Base-by-base conservation (phyloP, 1,140 invertebrate species). In the Heliothis virescens region DNA sequence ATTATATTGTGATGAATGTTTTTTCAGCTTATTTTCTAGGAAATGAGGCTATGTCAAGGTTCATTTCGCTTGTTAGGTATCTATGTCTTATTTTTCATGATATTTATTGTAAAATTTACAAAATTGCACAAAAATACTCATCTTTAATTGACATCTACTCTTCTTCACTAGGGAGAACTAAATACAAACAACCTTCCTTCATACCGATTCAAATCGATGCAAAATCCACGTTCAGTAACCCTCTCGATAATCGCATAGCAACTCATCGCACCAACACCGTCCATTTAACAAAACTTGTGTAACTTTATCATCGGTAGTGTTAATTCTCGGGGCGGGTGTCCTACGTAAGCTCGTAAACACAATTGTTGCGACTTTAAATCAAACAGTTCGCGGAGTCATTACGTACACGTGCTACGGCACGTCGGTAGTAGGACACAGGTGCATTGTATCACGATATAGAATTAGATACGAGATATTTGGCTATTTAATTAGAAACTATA, bases 281-380 rank as follows among this genome's bases (percentile, higher is more conserved):
- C 65, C 65, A 69, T 69, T 69, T 76, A 76, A 76, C 59, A 52
- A 52, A 76, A 76, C 74, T 76, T 76, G 21, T 50, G 59, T 76
- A 63, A n/a, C 16, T 74, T 74, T 63, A 65, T 76, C 74, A 75
- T 75, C 59, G 73, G 74, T 76, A 76, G 74, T 74, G 72, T 59
- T 76, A 76, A 76, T 63, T 76, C 60, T 3, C 15, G 47, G 26
- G 74, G 73, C 34, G 71, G 21, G 82, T 41, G 60, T 69, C 65
- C 62, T 65, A 62, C 34, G 73, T 7, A 9, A 65, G 79, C 60
- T 87, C 89, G 84, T 90, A 90, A 90, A 91, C 89, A 91, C 91
- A 92, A 91, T 93, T 93, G 92, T 92, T 91, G 89, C 90, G 86
- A 89, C 87, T 92, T 91, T 93, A 93, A 93, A 93, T 93, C 92